phyloP scores from a whole-genome alignment of 2,797 vertebrate species.

The Cossypha caffra region DNA sequence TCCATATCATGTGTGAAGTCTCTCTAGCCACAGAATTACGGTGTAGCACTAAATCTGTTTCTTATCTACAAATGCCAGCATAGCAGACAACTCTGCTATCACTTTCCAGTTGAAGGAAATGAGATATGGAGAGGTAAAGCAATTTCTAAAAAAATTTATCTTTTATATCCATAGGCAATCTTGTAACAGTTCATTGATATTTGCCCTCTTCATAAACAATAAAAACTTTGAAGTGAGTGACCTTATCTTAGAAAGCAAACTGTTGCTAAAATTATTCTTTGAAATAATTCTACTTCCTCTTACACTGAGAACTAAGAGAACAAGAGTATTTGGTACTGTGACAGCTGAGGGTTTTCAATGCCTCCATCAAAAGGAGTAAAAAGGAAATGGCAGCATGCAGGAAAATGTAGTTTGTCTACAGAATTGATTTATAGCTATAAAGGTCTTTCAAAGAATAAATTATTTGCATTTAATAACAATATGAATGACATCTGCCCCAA shows the following conservation, averaged over 20 bases:
- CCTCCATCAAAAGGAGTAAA: not conserved
- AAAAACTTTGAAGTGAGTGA: not conserved
- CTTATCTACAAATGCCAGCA: not conserved
- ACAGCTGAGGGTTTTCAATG: not conserved
- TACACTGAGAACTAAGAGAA: not conserved
- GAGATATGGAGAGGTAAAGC: not conserved
- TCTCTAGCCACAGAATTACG: not conserved
- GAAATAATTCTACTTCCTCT: conserved; percentile 17
- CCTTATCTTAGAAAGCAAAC: conserved; percentile 31
- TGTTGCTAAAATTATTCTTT: conserved; percentile 1
- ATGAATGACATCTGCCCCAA: not conserved
- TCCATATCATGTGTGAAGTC: not conserved
- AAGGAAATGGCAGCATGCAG: not conserved
- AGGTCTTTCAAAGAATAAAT: conserved; percentile 13
- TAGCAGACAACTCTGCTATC: not conserved
- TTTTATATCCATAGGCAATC: not conserved
- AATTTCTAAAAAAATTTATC: not conserved
- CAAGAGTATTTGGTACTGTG: not conserved
- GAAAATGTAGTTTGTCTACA: not conserved
- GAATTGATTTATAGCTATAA: not conserved
- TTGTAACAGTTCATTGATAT: conserved; percentile 4
- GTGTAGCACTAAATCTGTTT: not conserved
- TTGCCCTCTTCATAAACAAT: conserved; percentile 18
- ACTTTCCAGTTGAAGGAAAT: conserved; percentile 11
- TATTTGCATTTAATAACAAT: not conserved